Conservation (phyloP, 2,113 vertebrate species). For the Mixornis gularis region DNA sequence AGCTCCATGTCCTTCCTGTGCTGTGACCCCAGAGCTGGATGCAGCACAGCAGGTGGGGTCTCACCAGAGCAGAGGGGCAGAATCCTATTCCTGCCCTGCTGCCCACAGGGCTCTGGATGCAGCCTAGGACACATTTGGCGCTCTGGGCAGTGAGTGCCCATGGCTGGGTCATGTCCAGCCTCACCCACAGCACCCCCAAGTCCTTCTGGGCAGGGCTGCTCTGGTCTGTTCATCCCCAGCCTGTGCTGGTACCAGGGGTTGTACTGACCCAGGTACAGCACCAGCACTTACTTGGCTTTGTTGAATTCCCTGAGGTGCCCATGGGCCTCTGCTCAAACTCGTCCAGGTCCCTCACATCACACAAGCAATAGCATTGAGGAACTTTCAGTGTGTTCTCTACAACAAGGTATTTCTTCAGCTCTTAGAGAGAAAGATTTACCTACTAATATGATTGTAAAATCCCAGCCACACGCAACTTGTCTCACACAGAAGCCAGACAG, state of each 20-base stretch:
- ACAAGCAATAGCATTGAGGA: neutral
- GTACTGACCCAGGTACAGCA: neutral
- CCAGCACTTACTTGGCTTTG: neutral
- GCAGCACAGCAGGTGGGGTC: neutral
- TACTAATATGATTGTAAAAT: conserved; percentile 87
- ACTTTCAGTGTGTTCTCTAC: neutral
- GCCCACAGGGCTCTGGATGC: neutral
- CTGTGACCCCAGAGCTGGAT: neutral
- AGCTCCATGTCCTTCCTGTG: neutral
- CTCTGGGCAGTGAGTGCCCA: neutral
- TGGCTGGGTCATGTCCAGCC: neutral
- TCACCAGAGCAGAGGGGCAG: neutral
- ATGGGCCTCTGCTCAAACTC: neutral
- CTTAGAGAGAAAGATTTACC: conserved; percentile 66
- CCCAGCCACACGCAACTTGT: conserved; percentile 89
- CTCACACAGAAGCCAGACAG: conserved; percentile 64
- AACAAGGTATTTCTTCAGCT: neutral
- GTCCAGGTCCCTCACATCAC: neutral
- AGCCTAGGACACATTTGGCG: neutral
- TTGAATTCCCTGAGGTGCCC: neutral
- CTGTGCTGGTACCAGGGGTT: neutral
- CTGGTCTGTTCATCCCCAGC: neutral
- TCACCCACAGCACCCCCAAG: neutral
- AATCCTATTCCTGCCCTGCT: neutral
- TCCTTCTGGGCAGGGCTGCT: neutral